A percentile compares a stretch with the other conserved stretches of the same genome.
Evolutionary conservation across 2,113 vertebrate genomes (phyloP).

Genomic region (Cavia porcellus): DNA sequence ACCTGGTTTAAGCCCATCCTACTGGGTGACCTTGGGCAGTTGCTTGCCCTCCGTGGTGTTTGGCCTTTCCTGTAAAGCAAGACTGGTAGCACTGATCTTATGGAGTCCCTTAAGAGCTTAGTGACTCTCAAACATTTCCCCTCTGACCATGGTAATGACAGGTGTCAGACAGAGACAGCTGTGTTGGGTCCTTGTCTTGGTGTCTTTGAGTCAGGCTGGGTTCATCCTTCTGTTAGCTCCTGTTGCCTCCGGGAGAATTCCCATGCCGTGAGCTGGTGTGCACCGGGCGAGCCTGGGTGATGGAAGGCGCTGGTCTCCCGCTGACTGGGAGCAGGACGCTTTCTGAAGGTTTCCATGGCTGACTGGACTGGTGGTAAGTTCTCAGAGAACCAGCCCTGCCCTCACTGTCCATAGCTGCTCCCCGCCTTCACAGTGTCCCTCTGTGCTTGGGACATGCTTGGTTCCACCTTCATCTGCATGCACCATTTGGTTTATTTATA

Average conservation of each 20-base stretch:
- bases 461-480: neutral
- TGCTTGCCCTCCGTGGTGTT: neutral
- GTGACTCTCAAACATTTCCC: neutral
- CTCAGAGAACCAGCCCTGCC: neutral
- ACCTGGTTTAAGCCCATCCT: neutral
- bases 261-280: neutral
- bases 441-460: neutral
- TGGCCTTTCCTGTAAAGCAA: neutral
- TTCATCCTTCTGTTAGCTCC: neutral
- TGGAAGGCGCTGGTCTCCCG: fast-evolving
- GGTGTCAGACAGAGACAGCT: neutral
- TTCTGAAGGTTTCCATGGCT: neutral
- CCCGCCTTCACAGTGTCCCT: neutral
- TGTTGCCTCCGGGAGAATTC: neutral
- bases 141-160: neutral
- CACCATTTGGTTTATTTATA: neutral
- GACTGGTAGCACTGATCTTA: neutral
- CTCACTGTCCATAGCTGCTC: neutral
- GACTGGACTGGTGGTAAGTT: neutral
- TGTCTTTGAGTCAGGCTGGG: neutral
- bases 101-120: neutral
- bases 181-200: too few relatives aligned
- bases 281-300: fast-evolving
- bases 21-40: neutral
- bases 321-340: neutral